Evolutionary conservation across 2,797 vertebrate species (phyloP), one percentile per base, ranked within the genome.

Genomic region (Xyrichtys novacula): DNA sequence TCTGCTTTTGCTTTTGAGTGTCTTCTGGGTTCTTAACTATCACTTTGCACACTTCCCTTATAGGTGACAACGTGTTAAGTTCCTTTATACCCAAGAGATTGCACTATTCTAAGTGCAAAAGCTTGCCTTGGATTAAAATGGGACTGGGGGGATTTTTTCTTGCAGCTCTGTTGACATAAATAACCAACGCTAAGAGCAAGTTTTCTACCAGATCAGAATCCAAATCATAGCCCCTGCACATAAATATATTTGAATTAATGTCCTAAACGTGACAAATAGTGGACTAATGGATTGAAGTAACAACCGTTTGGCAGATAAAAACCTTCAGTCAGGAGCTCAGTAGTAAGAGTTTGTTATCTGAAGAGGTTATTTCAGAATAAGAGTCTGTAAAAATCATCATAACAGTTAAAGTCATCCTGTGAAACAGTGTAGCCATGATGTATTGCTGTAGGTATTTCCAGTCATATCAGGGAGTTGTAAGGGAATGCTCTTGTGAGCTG

Each of bases 401-500:
- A 57, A 46, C 12, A 25, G 23, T 25, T 5, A 10, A 5, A 15
- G 44, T 16, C 14, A 14, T 63, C 36, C 78, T 74, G 39, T 63
- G 36, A 72, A 54, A 69, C 16, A 50, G 16, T 60, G 22, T 75
- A 44, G 69, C 55, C 34, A 62, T 78, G 32, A 76, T 83, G 58
- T 28, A 71, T 44, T 66, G 40, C 16, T 63, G 62, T 74, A 8
- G 61, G 71, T 65, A 85, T 85, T 90, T 91, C 83, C 84, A 87
- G 72, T 73, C 78, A 82, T 47, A 78, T 71, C 50, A 62, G 65
- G 76, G 74, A 65, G 32, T 53, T 65, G 68, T 68, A 58, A 76
- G 83, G 64, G 81, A 80, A 83, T 83, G 66, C 88, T 81, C 65
- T 85, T 76, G 44, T 71, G 62, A 28, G 22, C 74, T 91, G 81